Conservation (phyloP, 2,888 invertebrate genomes). For the Lochmaea crataegi region DNA sequence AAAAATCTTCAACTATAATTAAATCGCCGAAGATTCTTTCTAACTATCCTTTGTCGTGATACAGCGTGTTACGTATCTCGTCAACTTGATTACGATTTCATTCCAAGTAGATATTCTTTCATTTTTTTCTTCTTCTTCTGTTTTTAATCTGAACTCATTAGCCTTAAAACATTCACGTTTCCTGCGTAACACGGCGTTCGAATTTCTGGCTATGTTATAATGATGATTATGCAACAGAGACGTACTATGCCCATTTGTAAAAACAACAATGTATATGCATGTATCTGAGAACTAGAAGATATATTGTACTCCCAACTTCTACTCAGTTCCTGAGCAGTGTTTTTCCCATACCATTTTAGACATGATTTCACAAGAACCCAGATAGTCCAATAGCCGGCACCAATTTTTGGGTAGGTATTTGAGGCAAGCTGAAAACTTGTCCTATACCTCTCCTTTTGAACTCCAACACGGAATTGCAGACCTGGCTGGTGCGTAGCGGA, state of each 20-base stretch:
- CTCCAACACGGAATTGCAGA: no score
- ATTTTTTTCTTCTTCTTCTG: constrained; percentile 35
- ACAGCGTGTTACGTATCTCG: constrained; percentile 1
- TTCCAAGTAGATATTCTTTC: constrained; percentile 31
- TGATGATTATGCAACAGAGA: constrained; percentile 34
- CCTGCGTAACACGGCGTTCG: constrained; percentile 45
- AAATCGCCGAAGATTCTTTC: neutral
- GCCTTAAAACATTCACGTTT: constrained; percentile 50
- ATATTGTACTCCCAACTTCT: no score
- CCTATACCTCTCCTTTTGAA: no score
- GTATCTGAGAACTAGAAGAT: no score
- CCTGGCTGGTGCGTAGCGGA: no score
- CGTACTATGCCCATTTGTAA: neutral
- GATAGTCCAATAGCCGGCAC: no score
- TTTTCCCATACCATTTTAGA: no score
- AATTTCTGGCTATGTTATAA: constrained; percentile 35
- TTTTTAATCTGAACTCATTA: constrained; percentile 49
- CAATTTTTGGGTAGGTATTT: no score
- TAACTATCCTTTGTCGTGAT: constrained; percentile 14
- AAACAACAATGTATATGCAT: neutral
- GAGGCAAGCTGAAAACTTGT: no score
- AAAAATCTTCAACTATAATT: no score
- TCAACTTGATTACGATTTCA: constrained; percentile 29
- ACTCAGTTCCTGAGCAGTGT: no score
- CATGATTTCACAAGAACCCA: no score